These are phyloP conservation scores for Ditula angustiorana DNA, from an alignment of 2,888 invertebrate genomes.

Conservation along the genomic window DNA sequence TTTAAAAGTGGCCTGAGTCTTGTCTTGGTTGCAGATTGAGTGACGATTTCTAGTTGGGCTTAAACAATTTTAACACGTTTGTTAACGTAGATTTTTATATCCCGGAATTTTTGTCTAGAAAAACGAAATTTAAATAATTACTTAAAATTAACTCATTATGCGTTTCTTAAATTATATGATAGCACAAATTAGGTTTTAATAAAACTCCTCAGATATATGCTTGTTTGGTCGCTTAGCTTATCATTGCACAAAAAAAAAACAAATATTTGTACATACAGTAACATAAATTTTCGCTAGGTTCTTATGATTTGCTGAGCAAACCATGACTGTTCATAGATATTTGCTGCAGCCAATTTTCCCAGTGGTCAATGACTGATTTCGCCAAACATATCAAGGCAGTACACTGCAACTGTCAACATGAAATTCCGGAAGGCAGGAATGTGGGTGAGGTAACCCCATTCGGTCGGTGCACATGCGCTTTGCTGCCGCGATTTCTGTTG, in stretches of 20 bases:
- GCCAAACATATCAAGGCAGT: slow-evolving; percentile 62
- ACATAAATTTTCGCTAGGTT: too few species aligned
- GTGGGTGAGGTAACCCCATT: slow-evolving; percentile 81
- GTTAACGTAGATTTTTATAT: too few species aligned
- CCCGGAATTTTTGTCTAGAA: too few species aligned
- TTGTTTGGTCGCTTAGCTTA: too few species aligned
- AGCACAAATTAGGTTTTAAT: too few species aligned
- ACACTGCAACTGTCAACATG: slow-evolving; percentile 70
- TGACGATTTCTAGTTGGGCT: slow-evolving; percentile 12
- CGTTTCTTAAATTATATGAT: too few species aligned
- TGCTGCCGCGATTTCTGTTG: slow-evolving; percentile 72
- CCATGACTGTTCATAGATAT: slow-evolving; percentile 3
- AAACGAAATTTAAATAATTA: too few species aligned
- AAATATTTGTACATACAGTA: too few species aligned
- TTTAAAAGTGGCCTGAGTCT: slow-evolving; percentile 19
- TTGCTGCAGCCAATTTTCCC: slow-evolving; percentile 9
- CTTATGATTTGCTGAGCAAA: slow-evolving; percentile 8
- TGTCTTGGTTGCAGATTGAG: slow-evolving; percentile 18
- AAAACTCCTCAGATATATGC: too few species aligned
- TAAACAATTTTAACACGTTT: neutral
- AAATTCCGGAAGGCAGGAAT: slow-evolving; percentile 82
- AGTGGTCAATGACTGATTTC: slow-evolving; percentile 30
- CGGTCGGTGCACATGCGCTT: slow-evolving; percentile 77
- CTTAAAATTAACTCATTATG: too few species aligned
- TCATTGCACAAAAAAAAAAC: too few species aligned